Percentiles rank a stretch among this genome's conserved stretches.
phyloP scores from a whole-genome alignment of 2,888 invertebrate genomes.

The Diaperis boleti region DNA sequence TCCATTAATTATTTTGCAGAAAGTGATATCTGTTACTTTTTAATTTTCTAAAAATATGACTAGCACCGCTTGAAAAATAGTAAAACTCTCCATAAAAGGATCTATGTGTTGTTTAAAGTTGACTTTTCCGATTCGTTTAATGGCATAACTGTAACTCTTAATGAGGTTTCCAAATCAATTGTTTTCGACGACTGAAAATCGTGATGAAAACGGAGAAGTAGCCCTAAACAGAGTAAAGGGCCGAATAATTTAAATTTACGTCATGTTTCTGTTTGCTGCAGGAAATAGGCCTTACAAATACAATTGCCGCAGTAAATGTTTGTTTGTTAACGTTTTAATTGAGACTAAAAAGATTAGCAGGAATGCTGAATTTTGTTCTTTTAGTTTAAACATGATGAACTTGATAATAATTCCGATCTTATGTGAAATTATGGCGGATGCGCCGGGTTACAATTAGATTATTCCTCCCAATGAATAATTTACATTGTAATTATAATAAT shows the following conservation, averaged over 20 bases:
- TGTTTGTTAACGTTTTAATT: constrained; percentile 11
- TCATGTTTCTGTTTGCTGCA: constrained; percentile 32
- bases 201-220: constrained; percentile 18
- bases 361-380: background rate
- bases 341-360: constrained; percentile 6
- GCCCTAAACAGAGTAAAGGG: constrained; percentile 9
- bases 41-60: constrained; percentile 3
- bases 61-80: constrained; percentile 2
- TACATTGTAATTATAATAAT: constrained; percentile 27
- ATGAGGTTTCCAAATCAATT: constrained; percentile 1
- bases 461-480: constrained; percentile 27
- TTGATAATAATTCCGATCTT: no score
- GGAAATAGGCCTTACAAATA: constrained; percentile 30
- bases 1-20: background rate
- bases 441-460: constrained; percentile 20
- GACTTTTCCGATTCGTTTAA: constrained; percentile 3
- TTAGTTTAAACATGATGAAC: background rate
- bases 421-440: constrained; percentile 26
- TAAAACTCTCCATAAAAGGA: no score
- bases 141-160: constrained; percentile 3
- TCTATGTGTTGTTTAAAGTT: background rate
- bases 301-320: constrained; percentile 13
- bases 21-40: background rate
- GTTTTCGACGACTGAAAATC: constrained; percentile 2
- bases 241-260: constrained; percentile 30